These are phyloP conservation scores for Hydropotes inermis DNA, from an alignment of 2,113 vertebrate species.

Conservation along the genomic window DNA sequence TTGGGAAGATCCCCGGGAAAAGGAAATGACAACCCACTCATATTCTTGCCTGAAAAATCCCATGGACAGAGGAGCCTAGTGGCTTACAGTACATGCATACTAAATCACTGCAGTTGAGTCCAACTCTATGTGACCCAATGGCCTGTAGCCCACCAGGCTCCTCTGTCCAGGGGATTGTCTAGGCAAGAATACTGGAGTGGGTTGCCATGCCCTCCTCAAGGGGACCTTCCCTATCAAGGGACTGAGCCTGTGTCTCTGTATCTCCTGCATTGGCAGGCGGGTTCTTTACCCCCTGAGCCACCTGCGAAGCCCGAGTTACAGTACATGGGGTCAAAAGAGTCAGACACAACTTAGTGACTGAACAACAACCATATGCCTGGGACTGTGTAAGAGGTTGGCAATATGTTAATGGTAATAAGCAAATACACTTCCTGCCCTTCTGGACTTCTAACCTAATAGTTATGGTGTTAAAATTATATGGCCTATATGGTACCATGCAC, in stretches of 20 bases:
- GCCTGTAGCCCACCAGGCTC: not conserved
- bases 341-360: not conserved
- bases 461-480: not conserved
- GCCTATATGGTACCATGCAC: not conserved
- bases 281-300: not conserved
- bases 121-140: not conserved
- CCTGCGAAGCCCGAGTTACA: not conserved
- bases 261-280: not conserved
- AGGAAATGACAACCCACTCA: not conserved
- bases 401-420: not conserved
- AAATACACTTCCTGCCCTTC: not conserved
- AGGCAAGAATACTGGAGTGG: not conserved
- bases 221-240: not conserved
- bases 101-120: not conserved
- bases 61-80: not conserved
- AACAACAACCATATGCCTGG: not conserved
- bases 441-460: not conserved
- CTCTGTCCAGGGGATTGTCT: not conserved
- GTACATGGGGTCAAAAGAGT: not conserved
- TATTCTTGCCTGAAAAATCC: not conserved
- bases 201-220: not conserved
- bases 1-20: not conserved
- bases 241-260: not conserved
- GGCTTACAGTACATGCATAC: not conserved
- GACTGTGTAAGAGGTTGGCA: not conserved